Evolutionary conservation across 1,140 invertebrate genomes (phyloP).

Genomic region (Theocolax elegans): DNA sequence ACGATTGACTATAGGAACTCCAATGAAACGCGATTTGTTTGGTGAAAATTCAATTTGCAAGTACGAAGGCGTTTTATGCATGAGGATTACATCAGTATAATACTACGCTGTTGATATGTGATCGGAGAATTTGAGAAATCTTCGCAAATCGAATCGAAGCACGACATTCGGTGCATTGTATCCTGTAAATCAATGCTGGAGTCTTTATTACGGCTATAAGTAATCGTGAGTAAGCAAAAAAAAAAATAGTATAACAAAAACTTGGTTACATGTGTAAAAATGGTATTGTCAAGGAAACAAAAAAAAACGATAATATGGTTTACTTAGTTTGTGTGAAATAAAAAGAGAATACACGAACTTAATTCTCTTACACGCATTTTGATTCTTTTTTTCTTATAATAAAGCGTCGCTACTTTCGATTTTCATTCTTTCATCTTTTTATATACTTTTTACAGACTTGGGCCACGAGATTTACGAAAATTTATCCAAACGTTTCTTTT

Average conservation of each 20-base stretch:
- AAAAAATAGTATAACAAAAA: neutral
- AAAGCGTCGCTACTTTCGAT: constrained; percentile 19
- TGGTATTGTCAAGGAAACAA: neutral
- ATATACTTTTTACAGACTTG: neutral
- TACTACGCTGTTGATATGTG: constrained; percentile 43
- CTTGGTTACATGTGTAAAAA: neutral
- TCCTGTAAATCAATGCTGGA: constrained; percentile 32
- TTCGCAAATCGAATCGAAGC: constrained; percentile 28
- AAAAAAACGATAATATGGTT: neutral
- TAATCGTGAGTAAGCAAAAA: neutral
- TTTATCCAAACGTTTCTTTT: constrained; percentile 12
- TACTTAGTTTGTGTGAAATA: too few relatives aligned
- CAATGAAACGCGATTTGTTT: neutral
- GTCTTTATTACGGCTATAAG: constrained; percentile 7
- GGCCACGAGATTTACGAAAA: constrained; percentile 9
- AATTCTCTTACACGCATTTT: neutral
- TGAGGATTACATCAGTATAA: constrained; percentile 40
- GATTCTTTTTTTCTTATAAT: neutral
- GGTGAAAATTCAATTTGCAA: neutral
- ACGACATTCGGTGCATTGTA: constrained; percentile 14
- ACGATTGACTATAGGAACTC: too few relatives aligned
- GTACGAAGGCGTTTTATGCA: constrained; percentile 18
- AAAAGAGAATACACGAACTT: constrained; percentile 20
- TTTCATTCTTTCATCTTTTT: neutral
- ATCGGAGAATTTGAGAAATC: constrained; percentile 31